phyloP scores from a whole-genome alignment of 2,888 invertebrate genomes.

The Amiota mariae region DNA sequence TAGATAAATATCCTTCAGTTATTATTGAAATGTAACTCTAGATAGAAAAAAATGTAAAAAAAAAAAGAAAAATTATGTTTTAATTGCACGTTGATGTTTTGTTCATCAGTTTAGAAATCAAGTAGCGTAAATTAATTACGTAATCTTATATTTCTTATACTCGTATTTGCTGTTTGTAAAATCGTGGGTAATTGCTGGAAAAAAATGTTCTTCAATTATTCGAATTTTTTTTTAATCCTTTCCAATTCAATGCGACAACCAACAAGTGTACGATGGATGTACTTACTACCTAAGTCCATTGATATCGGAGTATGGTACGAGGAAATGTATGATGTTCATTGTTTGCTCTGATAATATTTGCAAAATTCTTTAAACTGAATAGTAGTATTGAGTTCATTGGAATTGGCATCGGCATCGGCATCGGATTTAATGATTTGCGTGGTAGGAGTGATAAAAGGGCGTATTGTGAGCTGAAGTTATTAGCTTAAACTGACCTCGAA shows the following conservation, averaged over 20 bases:
- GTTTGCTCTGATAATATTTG: too few species aligned
- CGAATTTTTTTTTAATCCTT: neutral
- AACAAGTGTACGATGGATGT: too few species aligned
- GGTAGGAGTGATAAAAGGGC: conserved; percentile 63
- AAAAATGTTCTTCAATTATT: conserved; percentile 24
- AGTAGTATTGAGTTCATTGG: too few species aligned
- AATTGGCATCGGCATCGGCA: too few species aligned
- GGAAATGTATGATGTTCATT: too few species aligned
- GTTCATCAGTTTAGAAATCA: conserved; percentile 56
- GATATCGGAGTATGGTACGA: too few species aligned
- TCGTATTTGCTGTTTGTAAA: neutral
- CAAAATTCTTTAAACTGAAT: too few species aligned
- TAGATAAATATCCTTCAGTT: neutral
- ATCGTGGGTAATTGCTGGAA: conserved; percentile 18
- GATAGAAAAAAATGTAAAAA: neutral
- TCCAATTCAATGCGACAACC: too few species aligned
- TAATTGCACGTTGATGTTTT: conserved; percentile 25
- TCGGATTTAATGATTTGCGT: too few species aligned
- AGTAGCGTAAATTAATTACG: conserved; percentile 67
- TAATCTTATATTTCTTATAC: conserved; percentile 22
- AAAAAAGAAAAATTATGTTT: conserved; percentile 1
- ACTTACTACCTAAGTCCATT: too few species aligned
- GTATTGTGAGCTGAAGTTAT: conserved; percentile 63
- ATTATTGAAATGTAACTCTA: conserved; percentile 12
- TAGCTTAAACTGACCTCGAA: conserved; percentile 59